A percentile compares a stretch with the other conserved stretches of the same genome.
Conservation (phyloP, 2,888 invertebrate species). For the Vesta saturnalis region DNA sequence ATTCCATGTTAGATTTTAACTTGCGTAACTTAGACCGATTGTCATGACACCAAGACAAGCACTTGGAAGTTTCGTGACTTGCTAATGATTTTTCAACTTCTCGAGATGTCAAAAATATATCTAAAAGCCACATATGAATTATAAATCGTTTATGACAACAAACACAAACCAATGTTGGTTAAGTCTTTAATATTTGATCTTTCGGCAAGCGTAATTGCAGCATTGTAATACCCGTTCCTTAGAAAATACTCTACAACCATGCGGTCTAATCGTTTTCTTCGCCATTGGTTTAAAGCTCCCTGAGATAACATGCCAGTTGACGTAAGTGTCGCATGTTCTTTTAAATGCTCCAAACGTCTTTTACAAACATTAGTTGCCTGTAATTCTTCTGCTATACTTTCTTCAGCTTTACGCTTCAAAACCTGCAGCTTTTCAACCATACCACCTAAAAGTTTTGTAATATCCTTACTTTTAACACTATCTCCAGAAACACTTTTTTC, state of each 20-base stretch:
- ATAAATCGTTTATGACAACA: background rate
- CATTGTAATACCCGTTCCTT: constrained; percentile 93
- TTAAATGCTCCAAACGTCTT: constrained; percentile 90
- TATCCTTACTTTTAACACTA: constrained; percentile 72
- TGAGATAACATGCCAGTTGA: constrained; percentile 59
- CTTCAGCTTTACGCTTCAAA: constrained; percentile 93
- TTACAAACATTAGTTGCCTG: constrained; percentile 93
- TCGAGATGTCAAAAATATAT: constrained; percentile 83
- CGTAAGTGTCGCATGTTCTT: constrained; percentile 72
- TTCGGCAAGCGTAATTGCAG: constrained; percentile 88
- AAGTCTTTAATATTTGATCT: constrained; percentile 84
- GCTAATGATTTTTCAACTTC: constrained; percentile 88
- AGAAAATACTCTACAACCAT: constrained; percentile 98
- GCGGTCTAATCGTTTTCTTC: constrained; percentile 87
- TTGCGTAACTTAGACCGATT: constrained; percentile 95
- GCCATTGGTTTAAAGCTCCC: constrained; percentile 80
- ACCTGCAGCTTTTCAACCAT: constrained; percentile 90
- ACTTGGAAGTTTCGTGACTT: constrained; percentile 85
- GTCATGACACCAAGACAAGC: constrained; percentile 95
- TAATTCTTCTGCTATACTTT: constrained; percentile 91
- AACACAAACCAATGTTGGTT: constrained; percentile 84
- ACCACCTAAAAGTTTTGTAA: constrained; percentile 83
- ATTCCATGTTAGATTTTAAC: constrained; percentile 94
- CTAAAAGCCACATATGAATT: constrained; percentile 61
- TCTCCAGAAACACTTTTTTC: constrained; percentile 76